phyloP scores from a whole-genome alignment of 2,113 vertebrate genomes.

The Nothobranchius furzeri region DNA sequence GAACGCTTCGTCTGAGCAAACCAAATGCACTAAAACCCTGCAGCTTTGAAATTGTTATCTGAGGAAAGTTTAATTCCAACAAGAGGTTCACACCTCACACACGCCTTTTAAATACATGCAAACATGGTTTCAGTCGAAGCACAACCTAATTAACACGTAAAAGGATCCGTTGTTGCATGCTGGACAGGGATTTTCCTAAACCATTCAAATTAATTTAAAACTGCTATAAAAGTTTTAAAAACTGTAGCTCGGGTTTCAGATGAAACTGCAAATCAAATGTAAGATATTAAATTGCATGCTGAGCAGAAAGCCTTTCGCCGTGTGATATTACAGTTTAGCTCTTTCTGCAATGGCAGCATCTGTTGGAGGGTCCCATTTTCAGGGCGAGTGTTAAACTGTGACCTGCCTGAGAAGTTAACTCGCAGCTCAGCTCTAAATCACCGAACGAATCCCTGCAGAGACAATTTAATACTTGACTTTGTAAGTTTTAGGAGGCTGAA shows the following conservation, averaged over 20 bases:
- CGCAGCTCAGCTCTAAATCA: slow-evolving; percentile 41
- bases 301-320: background rate
- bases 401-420: slow-evolving; percentile 46
- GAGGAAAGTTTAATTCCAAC: slow-evolving; percentile 18
- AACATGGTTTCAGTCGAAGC: background rate
- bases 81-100: slow-evolving; percentile 27
- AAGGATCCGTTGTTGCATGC: background rate
- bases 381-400: slow-evolving; percentile 48
- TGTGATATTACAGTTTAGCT: slow-evolving; percentile 15
- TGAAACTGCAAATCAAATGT: slow-evolving; percentile 1
- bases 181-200: background rate
- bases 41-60: slow-evolving; percentile 11
- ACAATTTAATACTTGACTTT: slow-evolving; percentile 51
- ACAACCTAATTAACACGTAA: slow-evolving; percentile 2
- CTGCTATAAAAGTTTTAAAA: background rate
- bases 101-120: slow-evolving; percentile 33
- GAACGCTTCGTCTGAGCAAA: slow-evolving; percentile 12
- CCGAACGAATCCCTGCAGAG: slow-evolving; percentile 18
- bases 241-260: background rate
- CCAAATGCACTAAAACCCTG: background rate
- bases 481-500: slow-evolving; percentile 33
- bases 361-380: slow-evolving; percentile 27
- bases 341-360: slow-evolving; percentile 8
- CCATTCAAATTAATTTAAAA: background rate
- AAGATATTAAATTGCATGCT: background rate